Base-by-base conservation (phyloP, 2,888 invertebrate genomes). In the Leptinotarsa haldemani region DNA sequence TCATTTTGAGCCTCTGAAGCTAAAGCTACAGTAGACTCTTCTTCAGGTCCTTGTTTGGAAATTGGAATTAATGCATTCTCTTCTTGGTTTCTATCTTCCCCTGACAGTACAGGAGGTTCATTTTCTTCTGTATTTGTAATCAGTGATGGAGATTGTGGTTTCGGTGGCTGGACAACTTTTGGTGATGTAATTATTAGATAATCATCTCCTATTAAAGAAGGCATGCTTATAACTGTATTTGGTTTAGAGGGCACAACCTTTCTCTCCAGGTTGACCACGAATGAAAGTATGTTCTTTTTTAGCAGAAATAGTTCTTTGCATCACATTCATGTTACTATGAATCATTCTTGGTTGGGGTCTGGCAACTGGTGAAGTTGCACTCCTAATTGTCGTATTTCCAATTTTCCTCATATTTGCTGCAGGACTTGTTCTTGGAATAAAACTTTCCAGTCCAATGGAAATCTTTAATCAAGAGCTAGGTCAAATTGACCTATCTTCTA, bases 81-180 rank as follows among this genome's bases (percentile, higher is more conserved):
- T n/a, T 66, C 20, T n/a, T 67, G 52, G 53, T 56, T 30, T 61
- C 12, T 67, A 20, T 25, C 73, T 12, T 68, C 68, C 20, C 4
- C 65, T n/a, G 69, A 50, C 85, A 87, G 79, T 85, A 82, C 79
- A 86, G 88, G 76, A 86, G 87, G 79, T 80, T 85, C 77, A 69
- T 71, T 48, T 47, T 25, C 65, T 52, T 30, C 50, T 9, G 40
- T 25, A 61, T 3, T 61, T 15, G 40, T 16, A 30, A 40, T n/a
- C 56, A 65, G 18, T 56, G 50, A 61, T 16, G 71, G 64, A 20
- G 53, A 58, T 30, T 50, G 61, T 25, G 50, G n/a, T 66, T 63
- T 73, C 16, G 46, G 68, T 48, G 53, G 48, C 48, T 67, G 70
- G 22, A 46, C 50, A 1, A 65, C 47, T 9, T 67, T 30, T 73